Conservation (phyloP, 2,797 vertebrate species). For the Gymnothorax reevesii region DNA sequence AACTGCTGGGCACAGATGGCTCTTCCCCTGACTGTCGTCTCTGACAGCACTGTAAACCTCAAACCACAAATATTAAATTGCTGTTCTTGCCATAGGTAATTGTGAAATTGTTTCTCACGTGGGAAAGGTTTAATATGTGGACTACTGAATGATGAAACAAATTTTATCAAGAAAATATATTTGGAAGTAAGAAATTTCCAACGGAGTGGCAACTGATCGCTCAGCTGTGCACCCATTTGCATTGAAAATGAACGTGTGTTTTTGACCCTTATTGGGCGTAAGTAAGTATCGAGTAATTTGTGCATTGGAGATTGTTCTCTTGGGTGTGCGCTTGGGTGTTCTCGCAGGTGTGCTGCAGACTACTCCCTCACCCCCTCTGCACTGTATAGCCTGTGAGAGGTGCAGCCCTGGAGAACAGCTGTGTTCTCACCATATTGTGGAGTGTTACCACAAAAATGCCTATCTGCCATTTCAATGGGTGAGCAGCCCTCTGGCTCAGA, state of each 20-base stretch:
- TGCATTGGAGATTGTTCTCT: conserved; percentile 23
- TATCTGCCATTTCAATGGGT: not conserved
- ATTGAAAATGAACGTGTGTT: too few species aligned
- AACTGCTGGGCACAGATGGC: not conserved
- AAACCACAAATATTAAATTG: not conserved
- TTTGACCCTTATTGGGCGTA: too few species aligned
- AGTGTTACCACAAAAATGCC: conserved; percentile 50
- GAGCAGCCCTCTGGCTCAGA: too few species aligned
- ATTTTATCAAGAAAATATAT: too few species aligned
- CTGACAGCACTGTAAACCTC: not conserved
- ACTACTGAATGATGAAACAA: too few species aligned
- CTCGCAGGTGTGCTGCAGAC: conserved; percentile 28
- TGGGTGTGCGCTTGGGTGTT: conserved; percentile 35
- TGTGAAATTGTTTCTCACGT: not conserved
- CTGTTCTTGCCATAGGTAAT: not conserved
- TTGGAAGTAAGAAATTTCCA: too few species aligned
- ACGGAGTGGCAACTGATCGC: too few species aligned
- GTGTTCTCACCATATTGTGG: not conserved
- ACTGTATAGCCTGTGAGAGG: conserved; percentile 35
- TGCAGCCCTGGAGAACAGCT: not conserved
- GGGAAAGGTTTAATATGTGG: too few species aligned
- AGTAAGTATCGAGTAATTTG: too few species aligned
- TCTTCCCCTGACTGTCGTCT: not conserved
- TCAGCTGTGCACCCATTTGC: too few species aligned
- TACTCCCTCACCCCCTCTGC: conserved; percentile 20